These are phyloP conservation scores for Sebastes minor DNA, from an alignment of 2,797 vertebrate genomes.

Conservation along the genomic window DNA sequence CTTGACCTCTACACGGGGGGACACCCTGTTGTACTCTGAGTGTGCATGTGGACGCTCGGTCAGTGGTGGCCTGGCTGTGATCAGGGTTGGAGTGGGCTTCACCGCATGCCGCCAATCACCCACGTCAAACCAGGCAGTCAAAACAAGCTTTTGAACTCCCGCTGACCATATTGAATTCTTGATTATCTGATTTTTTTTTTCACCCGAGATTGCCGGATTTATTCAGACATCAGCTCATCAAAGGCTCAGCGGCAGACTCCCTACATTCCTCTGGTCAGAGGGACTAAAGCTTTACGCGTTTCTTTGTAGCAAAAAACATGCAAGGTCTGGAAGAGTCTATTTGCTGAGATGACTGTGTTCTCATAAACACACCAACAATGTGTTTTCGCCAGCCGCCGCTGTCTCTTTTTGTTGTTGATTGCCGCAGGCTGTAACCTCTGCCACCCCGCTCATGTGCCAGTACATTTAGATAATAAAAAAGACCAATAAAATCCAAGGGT, in stretches of 20 bases:
- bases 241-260: neutral
- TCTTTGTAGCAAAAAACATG: conserved; percentile 4
- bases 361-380: conserved; percentile 58
- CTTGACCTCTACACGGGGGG: conserved; percentile 58
- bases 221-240: conserved; percentile 14
- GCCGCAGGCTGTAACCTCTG: conserved; percentile 72
- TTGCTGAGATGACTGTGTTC: conserved; percentile 30
- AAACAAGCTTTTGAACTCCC: conserved; percentile 44
- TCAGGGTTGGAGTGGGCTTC: conserved; percentile 58
- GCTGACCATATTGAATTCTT: conserved; percentile 50
- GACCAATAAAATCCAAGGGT: conserved; percentile 80
- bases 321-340: conserved; percentile 14
- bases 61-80: conserved; percentile 54
- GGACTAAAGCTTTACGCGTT: neutral
- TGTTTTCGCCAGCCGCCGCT: conserved; percentile 35
- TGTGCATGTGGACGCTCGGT: conserved; percentile 30
- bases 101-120: conserved; percentile 71
- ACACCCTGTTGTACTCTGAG: conserved; percentile 29
- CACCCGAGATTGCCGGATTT: neutral
- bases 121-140: conserved; percentile 36
- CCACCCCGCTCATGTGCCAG: conserved; percentile 67
- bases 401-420: conserved; percentile 75
- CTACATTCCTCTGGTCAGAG: conserved; percentile 15
- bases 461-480: conserved; percentile 85
- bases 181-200: conserved; percentile 54